Conservation (phyloP, 2,888 invertebrate species). For the Melieria crassipennis region DNA sequence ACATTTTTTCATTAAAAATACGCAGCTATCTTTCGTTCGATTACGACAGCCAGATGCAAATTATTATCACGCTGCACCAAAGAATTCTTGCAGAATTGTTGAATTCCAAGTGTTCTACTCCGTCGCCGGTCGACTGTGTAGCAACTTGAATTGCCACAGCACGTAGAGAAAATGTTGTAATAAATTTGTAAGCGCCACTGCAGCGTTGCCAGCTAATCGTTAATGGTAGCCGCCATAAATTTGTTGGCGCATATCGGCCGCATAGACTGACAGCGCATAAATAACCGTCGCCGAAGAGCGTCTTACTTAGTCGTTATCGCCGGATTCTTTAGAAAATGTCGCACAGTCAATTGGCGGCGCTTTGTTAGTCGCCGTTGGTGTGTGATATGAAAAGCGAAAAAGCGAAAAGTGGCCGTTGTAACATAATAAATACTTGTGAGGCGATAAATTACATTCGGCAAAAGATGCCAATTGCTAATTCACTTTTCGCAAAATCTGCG, state of each 20-base stretch:
- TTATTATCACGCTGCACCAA: no score
- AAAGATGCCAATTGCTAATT: no score
- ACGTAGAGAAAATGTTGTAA: no score
- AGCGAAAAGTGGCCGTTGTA: conserved; percentile 9
- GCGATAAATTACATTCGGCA: conserved; percentile 7
- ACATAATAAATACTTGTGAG: conserved; percentile 23
- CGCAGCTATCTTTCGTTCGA: no score
- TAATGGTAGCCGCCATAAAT: conserved; percentile 17
- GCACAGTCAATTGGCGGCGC: conserved; percentile 13
- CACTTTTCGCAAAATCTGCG: no score
- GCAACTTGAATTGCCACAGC: no score
- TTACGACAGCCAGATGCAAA: no score
- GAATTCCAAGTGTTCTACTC: no score
- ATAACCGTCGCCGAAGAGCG: conserved; percentile 2
- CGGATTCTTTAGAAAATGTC: conserved; percentile 14
- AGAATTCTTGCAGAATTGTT: no score
- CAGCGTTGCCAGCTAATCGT: conserved; percentile 17
- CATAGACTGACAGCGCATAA: conserved; percentile 27
- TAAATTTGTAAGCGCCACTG: neutral
- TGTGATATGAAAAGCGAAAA: neutral
- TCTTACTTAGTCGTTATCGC: conserved; percentile 21
- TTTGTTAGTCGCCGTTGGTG: conserved; percentile 4
- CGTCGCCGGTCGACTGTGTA: no score
- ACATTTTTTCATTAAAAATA: no score
- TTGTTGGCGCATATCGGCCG: conserved; percentile 20